Conservation (phyloP, 2,113 vertebrate species). For the Ammodramus savannarum region DNA sequence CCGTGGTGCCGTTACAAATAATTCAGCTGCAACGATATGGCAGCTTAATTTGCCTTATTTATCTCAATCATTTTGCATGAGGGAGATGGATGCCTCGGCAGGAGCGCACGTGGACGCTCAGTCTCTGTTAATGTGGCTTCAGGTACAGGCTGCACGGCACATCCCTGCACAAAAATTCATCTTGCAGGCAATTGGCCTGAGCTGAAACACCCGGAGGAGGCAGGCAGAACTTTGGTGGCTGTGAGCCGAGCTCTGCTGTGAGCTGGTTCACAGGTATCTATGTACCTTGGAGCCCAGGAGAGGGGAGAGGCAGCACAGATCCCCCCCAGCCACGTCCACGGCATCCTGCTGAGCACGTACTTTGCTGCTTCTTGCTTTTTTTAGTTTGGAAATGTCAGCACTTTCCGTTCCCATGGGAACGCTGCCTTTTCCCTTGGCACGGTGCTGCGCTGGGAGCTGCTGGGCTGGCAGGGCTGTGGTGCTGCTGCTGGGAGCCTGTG, state of each 20-base stretch:
- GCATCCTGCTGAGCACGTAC: background rate
- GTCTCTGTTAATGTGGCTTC: background rate
- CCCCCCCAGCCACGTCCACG: background rate
- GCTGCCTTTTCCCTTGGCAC: background rate
- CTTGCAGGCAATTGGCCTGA: background rate
- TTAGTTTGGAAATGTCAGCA: conserved; percentile 63
- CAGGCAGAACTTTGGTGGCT: background rate
- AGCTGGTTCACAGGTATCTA: rapidly evolving
- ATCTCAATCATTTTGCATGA: background rate
- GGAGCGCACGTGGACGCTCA: background rate
- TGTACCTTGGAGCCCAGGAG: background rate
- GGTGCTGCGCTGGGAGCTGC: rapidly evolving
- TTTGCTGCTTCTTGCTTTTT: conserved; percentile 37
- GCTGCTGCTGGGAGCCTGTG: rapidly evolving
- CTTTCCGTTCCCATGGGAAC: conserved; percentile 66
- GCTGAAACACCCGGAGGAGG: background rate
- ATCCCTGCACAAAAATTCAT: background rate
- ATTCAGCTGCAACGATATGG: background rate
- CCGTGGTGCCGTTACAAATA: background rate
- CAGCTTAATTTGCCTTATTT: conserved; percentile 21
- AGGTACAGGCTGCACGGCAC: background rate
- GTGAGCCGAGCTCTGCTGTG: rapidly evolving
- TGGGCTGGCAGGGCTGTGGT: background rate
- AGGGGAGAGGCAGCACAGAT: background rate
- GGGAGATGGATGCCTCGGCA: background rate